phyloP scores from a whole-genome alignment of 2,797 vertebrate genomes.

The Sylvia borin region DNA sequence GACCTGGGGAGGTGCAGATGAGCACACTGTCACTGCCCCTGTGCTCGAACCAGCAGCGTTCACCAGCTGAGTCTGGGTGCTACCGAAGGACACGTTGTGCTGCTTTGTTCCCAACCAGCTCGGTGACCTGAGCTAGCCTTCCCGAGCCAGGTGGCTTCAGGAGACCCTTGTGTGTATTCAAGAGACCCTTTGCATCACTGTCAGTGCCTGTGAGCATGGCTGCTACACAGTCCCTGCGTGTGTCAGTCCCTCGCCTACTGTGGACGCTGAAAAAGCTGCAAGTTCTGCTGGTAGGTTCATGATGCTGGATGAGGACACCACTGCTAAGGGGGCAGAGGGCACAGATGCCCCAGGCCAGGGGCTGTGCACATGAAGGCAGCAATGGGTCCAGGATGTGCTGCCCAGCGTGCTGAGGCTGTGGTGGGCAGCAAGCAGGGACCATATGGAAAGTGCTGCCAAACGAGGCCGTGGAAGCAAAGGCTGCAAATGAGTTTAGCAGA shows the following conservation, averaged over 20 bases:
- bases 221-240: fast-evolving
- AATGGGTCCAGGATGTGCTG: fast-evolving
- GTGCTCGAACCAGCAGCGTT: fast-evolving
- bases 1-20: fast-evolving
- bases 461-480: neutral
- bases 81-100: neutral
- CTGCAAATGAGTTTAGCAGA: slow-evolving; percentile 35
- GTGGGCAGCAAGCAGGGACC: neutral
- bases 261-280: neutral
- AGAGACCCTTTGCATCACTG: neutral
- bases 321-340: neutral
- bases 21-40: neutral
- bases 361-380: fast-evolving
- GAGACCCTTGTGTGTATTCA: neutral
- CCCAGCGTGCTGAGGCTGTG: fast-evolving
- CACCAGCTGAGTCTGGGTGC: neutral
- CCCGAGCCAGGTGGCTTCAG: neutral
- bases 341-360: fast-evolving
- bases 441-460: slow-evolving; percentile 1
- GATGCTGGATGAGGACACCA: neutral
- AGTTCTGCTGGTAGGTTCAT: neutral
- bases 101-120: neutral
- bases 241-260: neutral
- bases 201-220: fast-evolving
- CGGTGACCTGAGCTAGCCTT: neutral